Base-by-base conservation (phyloP, 2,888 invertebrate species). In the Neoaliturus tenellus region DNA sequence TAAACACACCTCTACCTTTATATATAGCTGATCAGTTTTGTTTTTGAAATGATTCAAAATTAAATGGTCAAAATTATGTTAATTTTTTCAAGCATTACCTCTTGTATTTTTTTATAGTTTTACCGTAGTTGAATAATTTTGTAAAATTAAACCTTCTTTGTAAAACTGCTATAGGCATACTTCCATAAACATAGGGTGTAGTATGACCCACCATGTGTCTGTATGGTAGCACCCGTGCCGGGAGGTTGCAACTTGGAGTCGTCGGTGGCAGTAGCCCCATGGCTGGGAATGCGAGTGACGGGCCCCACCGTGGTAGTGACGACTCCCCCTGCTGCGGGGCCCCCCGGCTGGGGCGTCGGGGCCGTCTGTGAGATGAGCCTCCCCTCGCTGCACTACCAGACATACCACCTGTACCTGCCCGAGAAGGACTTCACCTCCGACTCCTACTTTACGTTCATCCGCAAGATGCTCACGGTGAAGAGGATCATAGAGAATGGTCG, bases 231-330 rank as follows among this genome's bases (percentile, higher is more conserved):
- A 89, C 96, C 96, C 0, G 91, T 95, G 86, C 96, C 96, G 23
- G 96, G 96, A 51, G 96, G 95, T 23, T 96, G 96, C 89, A 96
- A 95, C 88, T 92, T 94, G 92, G 95, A 94, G 88, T 90, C 93
- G 55, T 51, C 58, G 20, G 48, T 80, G 25, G 91, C 92, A 86
- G 91, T 92, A 86, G 93, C 94, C 10, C 95, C 96, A 0, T 95
- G 92, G 88, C 91, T 94, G 88, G 90, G 90, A 78, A 86, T 93
- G 31, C 86, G 85, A 0, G 89, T 91, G 81, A 90, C 89, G 69
- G 87, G 91, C 86, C 86, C 91, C 28, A 89, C 92, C 75, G 91
- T 95, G 8, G 89, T 88, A 20, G 92, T 95, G 0, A 93, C 93
- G 17, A 73, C 73, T 44, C 80, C 84, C 67, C 86, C 86, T 12